These are phyloP conservation scores for Himalopsyche japonica DNA, from an alignment of 2,888 invertebrate genomes.

Conservation along the genomic window DNA sequence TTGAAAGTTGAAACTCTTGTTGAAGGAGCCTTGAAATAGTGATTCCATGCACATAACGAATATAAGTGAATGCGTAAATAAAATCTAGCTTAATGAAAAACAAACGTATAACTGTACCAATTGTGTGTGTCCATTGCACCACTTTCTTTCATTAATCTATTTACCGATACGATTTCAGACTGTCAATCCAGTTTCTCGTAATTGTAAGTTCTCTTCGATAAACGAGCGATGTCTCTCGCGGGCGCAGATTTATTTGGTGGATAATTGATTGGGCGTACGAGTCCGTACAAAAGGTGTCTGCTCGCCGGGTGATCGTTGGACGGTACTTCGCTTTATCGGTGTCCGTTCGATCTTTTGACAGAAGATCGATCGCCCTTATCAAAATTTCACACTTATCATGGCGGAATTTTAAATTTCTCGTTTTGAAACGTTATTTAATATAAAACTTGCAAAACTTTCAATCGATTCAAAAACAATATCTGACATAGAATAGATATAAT, in stretches of 20 bases:
- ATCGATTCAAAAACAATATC: too few relatives aligned
- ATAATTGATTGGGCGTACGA: conserved; percentile 14
- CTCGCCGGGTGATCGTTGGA: not conserved
- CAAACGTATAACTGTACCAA: not conserved
- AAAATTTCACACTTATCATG: not conserved
- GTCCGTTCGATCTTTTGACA: conserved; percentile 18
- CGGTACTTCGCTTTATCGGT: not conserved
- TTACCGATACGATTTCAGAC: not conserved
- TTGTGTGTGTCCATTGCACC: not conserved
- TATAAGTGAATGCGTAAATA: too few relatives aligned
- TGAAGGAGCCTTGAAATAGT: too few relatives aligned
- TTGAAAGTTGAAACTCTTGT: too few relatives aligned
- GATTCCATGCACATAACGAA: too few relatives aligned
- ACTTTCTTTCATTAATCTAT: not conserved
- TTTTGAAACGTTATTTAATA: not conserved
- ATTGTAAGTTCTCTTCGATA: not conserved
- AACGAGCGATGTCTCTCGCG: not conserved
- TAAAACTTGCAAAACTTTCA: too few relatives aligned
- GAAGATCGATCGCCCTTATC: conserved; percentile 33
- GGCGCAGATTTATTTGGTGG: conserved; percentile 28
- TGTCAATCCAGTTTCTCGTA: not conserved
- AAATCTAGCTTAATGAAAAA: not conserved
- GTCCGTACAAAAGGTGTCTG: not conserved
- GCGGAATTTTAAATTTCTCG: not conserved
- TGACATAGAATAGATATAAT: too few relatives aligned